These are phyloP conservation scores for Ianthella basta DNA, from an alignment of 37 sponge, comb jelly and placozoan genomes.

Conservation along the genomic window DNA sequence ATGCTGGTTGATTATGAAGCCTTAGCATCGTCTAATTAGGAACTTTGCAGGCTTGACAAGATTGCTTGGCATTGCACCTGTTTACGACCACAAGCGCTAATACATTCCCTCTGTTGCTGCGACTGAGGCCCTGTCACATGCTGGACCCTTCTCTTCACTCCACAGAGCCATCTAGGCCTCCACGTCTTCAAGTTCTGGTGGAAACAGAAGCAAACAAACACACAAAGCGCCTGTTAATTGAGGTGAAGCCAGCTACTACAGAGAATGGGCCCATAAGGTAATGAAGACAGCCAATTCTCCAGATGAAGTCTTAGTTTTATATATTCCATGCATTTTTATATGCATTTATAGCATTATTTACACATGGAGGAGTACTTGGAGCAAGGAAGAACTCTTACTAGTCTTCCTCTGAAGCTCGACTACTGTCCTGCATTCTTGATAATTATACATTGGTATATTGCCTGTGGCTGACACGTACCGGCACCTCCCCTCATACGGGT, in stretches of 20 bases:
- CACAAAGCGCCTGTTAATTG: neutral
- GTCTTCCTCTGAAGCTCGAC: conserved; percentile 1
- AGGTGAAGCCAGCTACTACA: neutral
- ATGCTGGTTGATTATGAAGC: conserved; percentile 10
- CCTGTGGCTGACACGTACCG: neutral
- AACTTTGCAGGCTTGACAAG: conserved; percentile 36
- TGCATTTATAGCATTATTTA: conserved; percentile 25
- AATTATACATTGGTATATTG: neutral
- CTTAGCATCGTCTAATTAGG: neutral
- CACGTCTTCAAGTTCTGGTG: conserved; percentile 40
- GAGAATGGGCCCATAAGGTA: conserved; percentile 2
- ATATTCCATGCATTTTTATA: conserved; percentile 13
- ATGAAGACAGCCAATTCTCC: neutral
- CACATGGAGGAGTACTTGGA: neutral
- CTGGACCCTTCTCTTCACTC: neutral
- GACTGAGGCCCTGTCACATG: neutral
- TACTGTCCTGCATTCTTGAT: neutral
- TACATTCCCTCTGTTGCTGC: conserved; percentile 15
- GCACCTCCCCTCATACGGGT: no score
- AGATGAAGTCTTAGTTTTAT: neutral
- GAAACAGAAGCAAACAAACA: neutral
- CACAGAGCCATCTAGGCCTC: conserved; percentile 52
- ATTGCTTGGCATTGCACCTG: conserved; percentile 29
- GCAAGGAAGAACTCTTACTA: neutral
- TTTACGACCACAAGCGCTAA: conserved; percentile 31